Conservation (phyloP, 2,888 invertebrate species). For the Brachylomia viminalis region DNA sequence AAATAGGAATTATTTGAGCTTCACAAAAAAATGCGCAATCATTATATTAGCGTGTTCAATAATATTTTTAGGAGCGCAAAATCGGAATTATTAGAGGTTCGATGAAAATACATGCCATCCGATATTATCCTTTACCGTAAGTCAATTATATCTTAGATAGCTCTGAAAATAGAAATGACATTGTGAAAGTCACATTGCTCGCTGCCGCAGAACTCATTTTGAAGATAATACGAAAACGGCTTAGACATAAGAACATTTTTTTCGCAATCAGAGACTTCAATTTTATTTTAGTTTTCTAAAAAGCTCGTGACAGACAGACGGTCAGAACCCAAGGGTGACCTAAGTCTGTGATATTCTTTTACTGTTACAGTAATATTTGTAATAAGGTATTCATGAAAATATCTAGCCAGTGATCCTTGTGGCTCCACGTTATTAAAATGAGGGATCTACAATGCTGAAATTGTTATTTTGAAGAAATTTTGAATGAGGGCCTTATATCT, state of each 20-base stretch:
- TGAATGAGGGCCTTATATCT: not conserved
- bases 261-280: conserved; percentile 41
- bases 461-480: conserved; percentile 8
- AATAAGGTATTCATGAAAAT: conserved; percentile 46
- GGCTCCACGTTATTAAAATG: conserved; percentile 34
- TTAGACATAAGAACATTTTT: conserved; percentile 31
- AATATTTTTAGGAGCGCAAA: not conserved
- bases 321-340: conserved; percentile 28
- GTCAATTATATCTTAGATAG: not conserved
- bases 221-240: conserved; percentile 26
- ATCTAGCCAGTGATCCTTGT: conserved; percentile 13
- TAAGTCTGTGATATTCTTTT: conserved; percentile 35
- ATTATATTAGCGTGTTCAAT: not conserved
- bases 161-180: not conserved
- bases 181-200: conserved; percentile 24
- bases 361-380: conserved; percentile 17
- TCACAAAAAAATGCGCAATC: not conserved
- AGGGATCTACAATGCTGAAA: conserved; percentile 8
- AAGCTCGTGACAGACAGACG: conserved; percentile 41
- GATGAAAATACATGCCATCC: no score
- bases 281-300: conserved; percentile 41
- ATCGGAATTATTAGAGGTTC: not conserved
- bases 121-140: not conserved
- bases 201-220: not conserved
- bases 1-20: not conserved